Conservation (phyloP, 2,113 vertebrate genomes). For the Seriola quinqueradiata region DNA sequence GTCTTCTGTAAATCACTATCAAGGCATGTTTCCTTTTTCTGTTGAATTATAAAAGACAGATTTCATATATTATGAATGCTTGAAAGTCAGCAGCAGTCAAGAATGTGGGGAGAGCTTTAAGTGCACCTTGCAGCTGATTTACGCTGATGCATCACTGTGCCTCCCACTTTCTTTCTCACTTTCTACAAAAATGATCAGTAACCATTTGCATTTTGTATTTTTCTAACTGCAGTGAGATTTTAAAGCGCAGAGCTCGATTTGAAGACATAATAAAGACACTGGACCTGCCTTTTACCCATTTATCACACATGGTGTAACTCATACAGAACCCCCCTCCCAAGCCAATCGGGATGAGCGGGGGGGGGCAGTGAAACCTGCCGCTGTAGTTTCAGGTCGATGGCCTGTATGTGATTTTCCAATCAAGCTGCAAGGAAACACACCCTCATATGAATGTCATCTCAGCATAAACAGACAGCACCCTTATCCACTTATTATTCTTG, state of each 20-base stretch:
- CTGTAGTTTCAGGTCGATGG: conserved; percentile 53
- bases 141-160: conserved; percentile 49
- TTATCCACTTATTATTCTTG: conserved; percentile 64
- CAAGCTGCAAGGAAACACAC: conserved; percentile 49
- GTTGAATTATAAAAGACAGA: conserved; percentile 79
- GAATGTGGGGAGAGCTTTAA: conserved; percentile 59
- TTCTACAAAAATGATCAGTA: conserved; percentile 35
- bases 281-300: conserved; percentile 34
- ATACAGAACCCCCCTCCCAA: conserved; percentile 1
- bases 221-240: conserved; percentile 40
- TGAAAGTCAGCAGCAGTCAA: conserved; percentile 70
- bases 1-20: conserved; percentile 66
- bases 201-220: conserved; percentile 45
- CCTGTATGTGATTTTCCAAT: conserved; percentile 65
- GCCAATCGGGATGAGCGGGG: conserved; percentile 32
- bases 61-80: conserved; percentile 80
- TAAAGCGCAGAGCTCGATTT: neutral
- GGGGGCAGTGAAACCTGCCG: conserved; percentile 8
- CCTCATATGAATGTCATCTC: conserved; percentile 43
- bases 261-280: conserved; percentile 27
- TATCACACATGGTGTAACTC: conserved; percentile 31
- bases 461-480: conserved; percentile 33
- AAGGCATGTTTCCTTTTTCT: conserved; percentile 64
- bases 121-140: conserved; percentile 56
- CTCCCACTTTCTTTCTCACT: conserved; percentile 7